Evolutionary conservation across 1,140 invertebrate genomes (phyloP), one percentile per base, ranked within the genome.

Genomic region (Aplysia californica): DNA sequence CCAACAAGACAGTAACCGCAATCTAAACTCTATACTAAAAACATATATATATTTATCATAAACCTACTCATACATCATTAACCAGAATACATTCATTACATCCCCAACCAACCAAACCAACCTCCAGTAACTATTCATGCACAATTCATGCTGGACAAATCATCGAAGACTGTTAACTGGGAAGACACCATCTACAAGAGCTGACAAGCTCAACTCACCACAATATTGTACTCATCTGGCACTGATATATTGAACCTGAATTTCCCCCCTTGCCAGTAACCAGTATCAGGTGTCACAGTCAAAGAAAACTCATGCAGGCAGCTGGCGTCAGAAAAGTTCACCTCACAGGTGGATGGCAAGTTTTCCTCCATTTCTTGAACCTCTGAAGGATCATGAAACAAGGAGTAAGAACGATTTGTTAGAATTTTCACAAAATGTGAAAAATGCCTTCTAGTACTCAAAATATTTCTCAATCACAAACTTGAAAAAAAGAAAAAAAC

Each of bases 171-270:
- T n/a, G n/a, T n/a, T n/a, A n/a, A n/a, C n/a, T n/a, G n/a, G n/a
- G n/a, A n/a, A n/a, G n/a, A n/a, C n/a, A n/a, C n/a, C n/a, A n/a
- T n/a, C n/a, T n/a, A n/a, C n/a, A 26, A 68, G 55, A 75, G 39
- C 20, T 26, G 4, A 38, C 21, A 38, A 2, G 35, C n/a, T 20
- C 69, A 83, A 90, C 92, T 90, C 93, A 97, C 96, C 87, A 94
- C 93, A 93, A 97, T 97, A 90, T 98, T 98, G 92, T 98, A 98
- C 72, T 98, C 97, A 87, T 97, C 96, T 6, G 96, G 94, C 66
- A 98, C 94, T 87, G 92, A 91, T 81, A 98, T 93, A 86, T 93
- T 92, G 90, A 98, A 98, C 84, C 92, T 92, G 91, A 97, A 98
- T 79, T 91, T 92, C 59, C 97, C 97, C 67, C 94, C 94, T 81